These are phyloP conservation scores for Pomatorhinus ruficollis DNA, from an alignment of 2,113 vertebrate genomes.

Conservation along the genomic window DNA sequence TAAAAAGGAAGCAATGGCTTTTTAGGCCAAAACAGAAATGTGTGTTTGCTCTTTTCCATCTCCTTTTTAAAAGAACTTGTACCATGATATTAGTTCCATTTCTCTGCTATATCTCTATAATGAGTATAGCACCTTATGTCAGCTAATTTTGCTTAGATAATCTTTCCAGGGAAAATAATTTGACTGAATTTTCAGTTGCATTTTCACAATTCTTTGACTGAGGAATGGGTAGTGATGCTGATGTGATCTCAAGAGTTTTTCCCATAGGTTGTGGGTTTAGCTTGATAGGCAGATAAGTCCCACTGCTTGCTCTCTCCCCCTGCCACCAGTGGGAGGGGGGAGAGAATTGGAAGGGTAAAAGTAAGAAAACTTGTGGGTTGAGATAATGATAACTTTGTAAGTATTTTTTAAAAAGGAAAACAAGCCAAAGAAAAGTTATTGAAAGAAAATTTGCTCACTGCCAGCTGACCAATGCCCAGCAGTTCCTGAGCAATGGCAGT, in stretches of 20 bases:
- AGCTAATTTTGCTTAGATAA: not conserved
- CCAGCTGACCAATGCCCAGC: not conserved
- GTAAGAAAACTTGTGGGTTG: not conserved
- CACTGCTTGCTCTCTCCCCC: accelerated
- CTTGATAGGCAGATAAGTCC: not conserved
- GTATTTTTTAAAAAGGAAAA: not conserved
- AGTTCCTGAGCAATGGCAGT: not conserved
- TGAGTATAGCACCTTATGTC: not conserved
- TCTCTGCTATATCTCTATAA: not conserved
- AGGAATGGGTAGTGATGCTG: not conserved
- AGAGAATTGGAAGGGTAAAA: not conserved
- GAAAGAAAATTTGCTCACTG: not conserved
- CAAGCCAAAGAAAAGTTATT: not conserved
- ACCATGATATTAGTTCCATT: not conserved
- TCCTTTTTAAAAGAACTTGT: not conserved
- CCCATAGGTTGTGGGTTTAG: not conserved
- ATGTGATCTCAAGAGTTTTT: not conserved
- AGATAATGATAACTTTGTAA: not conserved
- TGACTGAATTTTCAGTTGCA: not conserved
- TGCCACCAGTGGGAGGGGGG: accelerated
- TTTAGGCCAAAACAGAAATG: not conserved
- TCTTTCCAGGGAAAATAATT: not conserved
- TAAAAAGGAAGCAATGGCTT: not conserved
- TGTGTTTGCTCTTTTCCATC: not conserved
- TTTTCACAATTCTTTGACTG: not conserved